Conservation (phyloP, 2,113 vertebrate genomes). For the Lichenostomus cassidix region DNA sequence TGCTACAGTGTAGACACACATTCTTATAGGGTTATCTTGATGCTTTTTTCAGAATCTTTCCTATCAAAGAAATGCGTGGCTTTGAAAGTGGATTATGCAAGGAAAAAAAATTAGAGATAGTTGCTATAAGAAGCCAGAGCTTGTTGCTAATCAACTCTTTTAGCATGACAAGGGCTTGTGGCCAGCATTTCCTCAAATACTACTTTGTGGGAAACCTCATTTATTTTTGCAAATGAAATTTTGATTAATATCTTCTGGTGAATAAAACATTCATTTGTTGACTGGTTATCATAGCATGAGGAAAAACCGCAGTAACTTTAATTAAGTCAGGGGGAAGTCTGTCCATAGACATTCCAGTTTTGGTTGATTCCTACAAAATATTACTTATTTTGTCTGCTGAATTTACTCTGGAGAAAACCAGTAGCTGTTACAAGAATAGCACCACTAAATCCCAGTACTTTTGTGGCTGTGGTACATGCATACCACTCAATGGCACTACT, state of each 20-base stretch:
- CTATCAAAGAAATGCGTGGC: background rate
- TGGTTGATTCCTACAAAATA: background rate
- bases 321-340: background rate
- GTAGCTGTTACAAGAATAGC: background rate
- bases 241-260: background rate
- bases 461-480: background rate
- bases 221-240: background rate
- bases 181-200: background rate
- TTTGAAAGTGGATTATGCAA: background rate
- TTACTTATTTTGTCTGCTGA: background rate
- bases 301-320: background rate
- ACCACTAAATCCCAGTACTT: background rate
- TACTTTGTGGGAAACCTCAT: background rate
- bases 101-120: background rate
- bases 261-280: background rate
- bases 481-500: background rate
- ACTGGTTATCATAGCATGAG: background rate
- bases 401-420: background rate
- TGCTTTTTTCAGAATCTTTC: background rate
- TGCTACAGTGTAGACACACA: background rate
- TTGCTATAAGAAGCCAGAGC: background rate
- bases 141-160: background rate
- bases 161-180: background rate
- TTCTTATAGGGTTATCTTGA: background rate
- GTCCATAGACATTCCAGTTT: background rate